These are phyloP conservation scores for Schizopygopsis pylzovi DNA, from an alignment of 2,797 vertebrate species.

Conservation along the genomic window DNA sequence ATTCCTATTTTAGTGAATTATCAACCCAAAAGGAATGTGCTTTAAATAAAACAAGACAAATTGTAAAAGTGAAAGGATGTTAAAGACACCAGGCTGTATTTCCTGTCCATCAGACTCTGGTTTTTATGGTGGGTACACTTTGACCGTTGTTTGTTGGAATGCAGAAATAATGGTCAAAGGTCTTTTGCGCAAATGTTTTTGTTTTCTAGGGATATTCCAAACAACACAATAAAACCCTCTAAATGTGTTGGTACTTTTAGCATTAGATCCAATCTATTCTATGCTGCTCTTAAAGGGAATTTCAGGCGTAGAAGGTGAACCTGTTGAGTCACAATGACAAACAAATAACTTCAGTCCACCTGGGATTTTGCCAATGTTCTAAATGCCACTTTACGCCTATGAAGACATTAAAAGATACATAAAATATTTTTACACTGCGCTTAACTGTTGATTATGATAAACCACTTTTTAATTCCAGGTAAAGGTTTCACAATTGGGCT, in stretches of 20 bases:
- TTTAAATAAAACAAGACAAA: conserved; percentile 35
- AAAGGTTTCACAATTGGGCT: neutral
- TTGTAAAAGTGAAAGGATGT: conserved; percentile 56
- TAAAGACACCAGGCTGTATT: neutral
- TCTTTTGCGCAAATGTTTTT: neutral
- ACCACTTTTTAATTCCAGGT: neutral
- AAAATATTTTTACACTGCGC: neutral
- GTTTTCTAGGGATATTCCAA: conserved; percentile 56
- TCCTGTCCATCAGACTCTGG: neutral
- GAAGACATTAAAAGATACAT: neutral
- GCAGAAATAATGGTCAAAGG: conserved; percentile 18
- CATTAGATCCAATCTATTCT: neutral
- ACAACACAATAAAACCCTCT: conserved; percentile 13
- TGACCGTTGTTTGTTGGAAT: neutral
- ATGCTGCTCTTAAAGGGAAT: conserved; percentile 42
- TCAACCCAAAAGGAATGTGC: conserved; percentile 43
- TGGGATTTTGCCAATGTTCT: conserved; percentile 34
- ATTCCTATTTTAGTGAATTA: conserved; percentile 18
- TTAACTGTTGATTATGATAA: neutral
- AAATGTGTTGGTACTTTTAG: conserved; percentile 50
- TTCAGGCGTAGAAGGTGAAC: conserved; percentile 15
- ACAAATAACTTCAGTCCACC: neutral
- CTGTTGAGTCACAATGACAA: conserved; percentile 25
- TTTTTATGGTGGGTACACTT: conserved; percentile 13
- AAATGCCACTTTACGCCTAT: neutral